A percentile compares a stretch with the other conserved stretches of the same genome.
phyloP scores from a whole-genome alignment of 2,888 invertebrate genomes.

The Tricholauxania praeusta region DNA sequence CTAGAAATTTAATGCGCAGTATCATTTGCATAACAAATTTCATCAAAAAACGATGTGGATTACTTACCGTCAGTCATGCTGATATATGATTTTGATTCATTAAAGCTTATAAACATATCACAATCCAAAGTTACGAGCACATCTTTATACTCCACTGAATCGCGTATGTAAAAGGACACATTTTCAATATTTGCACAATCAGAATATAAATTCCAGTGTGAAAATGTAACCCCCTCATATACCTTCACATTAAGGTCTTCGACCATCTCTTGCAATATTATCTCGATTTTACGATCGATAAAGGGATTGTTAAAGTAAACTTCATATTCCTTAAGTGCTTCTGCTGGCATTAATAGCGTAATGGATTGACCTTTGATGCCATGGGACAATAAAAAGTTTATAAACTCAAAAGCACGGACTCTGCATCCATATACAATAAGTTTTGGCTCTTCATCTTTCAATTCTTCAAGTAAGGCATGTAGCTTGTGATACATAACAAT shows the following conservation, averaged over 20 bases:
- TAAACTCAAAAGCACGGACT: constrained; percentile 54
- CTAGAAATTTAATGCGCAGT: constrained; percentile 26
- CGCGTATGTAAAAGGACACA: constrained; percentile 46
- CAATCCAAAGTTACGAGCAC: constrained; percentile 48
- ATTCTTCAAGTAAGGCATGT: background rate
- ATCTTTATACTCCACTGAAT: constrained; percentile 16
- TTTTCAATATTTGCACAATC: constrained; percentile 44
- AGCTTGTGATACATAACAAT: constrained; percentile 59
- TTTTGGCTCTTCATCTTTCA: background rate
- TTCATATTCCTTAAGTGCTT: constrained; percentile 16
- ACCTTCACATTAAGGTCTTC: constrained; percentile 52
- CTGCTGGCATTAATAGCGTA: constrained; percentile 49
- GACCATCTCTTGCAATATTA: constrained; percentile 51
- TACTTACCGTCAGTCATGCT: constrained; percentile 30
- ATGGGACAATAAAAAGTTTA: constrained; percentile 56
- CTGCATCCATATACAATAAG: constrained; percentile 57
- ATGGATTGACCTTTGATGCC: constrained; percentile 47
- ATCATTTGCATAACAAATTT: background rate
- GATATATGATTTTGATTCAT: constrained; percentile 34
- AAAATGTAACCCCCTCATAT: constrained; percentile 44
- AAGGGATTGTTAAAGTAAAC: constrained; percentile 47
- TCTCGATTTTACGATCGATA: constrained; percentile 50
- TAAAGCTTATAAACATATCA: constrained; percentile 56
- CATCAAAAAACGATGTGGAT: background rate
- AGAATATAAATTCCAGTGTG: constrained; percentile 30